A percentile compares a stretch with the other conserved stretches of the same genome.
These are phyloP conservation scores for Trichomycterus rosablanca DNA, from an alignment of 2,113 vertebrate genomes.

Conservation along the genomic window DNA sequence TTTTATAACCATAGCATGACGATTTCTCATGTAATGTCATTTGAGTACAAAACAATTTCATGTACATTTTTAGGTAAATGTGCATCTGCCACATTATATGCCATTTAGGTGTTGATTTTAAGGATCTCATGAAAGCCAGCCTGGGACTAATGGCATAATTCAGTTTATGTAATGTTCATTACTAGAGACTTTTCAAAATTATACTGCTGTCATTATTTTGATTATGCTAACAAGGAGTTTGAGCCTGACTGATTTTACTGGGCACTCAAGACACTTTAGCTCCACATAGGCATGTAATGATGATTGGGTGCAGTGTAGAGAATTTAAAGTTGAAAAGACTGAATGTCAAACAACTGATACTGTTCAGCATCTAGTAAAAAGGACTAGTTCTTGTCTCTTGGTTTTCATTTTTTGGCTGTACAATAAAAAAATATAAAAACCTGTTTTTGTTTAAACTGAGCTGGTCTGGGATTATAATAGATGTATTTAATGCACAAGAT, in stretches of 20 bases:
- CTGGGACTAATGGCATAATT: slow-evolving; percentile 10
- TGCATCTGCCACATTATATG: no score
- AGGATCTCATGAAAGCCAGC: no score
- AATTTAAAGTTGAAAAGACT: neutral
- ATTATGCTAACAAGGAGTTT: slow-evolving; percentile 26
- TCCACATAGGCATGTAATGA: slow-evolving; percentile 14
- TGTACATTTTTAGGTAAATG: no score
- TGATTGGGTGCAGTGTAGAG: slow-evolving; percentile 14
- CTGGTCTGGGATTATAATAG: slow-evolving; percentile 8
- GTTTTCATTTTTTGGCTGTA: neutral
- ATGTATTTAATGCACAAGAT: neutral
- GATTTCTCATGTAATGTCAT: no score
- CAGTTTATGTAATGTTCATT: slow-evolving; percentile 22
- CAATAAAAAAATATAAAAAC: neutral
- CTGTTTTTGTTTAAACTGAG: neutral
- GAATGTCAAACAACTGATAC: neutral
- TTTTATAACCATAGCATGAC: no score
- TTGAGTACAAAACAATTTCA: no score
- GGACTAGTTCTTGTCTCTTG: neutral
- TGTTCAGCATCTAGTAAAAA: neutral
- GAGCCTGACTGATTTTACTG: slow-evolving; percentile 26
- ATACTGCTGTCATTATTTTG: slow-evolving; percentile 18
- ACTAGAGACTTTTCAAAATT: slow-evolving; percentile 4
- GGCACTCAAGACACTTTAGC: slow-evolving; percentile 21
- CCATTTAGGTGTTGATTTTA: no score